A percentile compares a stretch with the other conserved stretches of the same genome.
phyloP scores from a whole-genome alignment of 2,797 vertebrate genomes.

The Falco rusticolus region DNA sequence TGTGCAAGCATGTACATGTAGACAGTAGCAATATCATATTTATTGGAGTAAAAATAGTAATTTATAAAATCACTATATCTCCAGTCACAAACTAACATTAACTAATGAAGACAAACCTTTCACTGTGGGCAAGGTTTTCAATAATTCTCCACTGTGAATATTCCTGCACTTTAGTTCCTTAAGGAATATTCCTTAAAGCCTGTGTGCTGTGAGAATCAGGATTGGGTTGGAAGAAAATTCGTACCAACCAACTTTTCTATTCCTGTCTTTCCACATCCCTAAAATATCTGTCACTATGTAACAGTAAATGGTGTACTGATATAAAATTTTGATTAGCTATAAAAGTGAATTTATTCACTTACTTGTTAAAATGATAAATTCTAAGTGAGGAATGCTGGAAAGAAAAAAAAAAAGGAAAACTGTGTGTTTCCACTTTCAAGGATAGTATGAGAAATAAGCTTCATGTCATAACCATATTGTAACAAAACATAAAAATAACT shows the following conservation, averaged over 20 bases:
- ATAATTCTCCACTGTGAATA: not conserved
- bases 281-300: not conserved
- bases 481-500: not conserved
- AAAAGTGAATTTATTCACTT: not conserved
- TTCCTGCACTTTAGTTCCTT: not conserved
- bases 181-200: not conserved
- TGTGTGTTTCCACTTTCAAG: not conserved
- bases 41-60: not conserved
- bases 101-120: not conserved
- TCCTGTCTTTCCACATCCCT: not conserved
- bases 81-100: not conserved
- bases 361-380: not conserved
- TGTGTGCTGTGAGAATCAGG: not conserved
- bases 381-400: not conserved
- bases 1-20: not conserved
- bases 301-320: not conserved
- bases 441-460: not conserved
- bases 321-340: not conserved
- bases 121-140: not conserved
- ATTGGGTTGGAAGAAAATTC: not conserved
- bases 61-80: not conserved
- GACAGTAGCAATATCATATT: not conserved
- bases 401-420: not conserved
- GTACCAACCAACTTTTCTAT: not conserved
- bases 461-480: not conserved